phyloP scores from a whole-genome alignment of 2,888 invertebrate genomes.

The Leucania comma region DNA sequence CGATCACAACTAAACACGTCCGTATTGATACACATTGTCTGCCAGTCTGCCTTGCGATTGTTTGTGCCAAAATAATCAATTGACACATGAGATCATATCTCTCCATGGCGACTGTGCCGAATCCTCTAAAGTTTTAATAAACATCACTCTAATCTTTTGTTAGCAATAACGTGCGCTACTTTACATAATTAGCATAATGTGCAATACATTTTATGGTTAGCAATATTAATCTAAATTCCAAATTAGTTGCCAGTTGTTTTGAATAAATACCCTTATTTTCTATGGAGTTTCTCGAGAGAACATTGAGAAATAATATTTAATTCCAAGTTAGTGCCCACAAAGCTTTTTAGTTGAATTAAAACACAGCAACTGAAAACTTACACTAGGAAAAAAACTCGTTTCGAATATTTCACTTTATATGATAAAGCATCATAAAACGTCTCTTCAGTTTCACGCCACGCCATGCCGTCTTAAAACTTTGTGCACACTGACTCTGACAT shows the following conservation, averaged over 20 bases:
- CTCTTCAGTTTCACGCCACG: slow-evolving; percentile 63
- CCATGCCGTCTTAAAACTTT: slow-evolving; percentile 49
- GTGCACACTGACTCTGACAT: slow-evolving; percentile 38
- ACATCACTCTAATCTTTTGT: slow-evolving; percentile 1
- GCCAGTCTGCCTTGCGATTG: slow-evolving; percentile 32
- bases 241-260: neutral
- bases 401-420: slow-evolving; percentile 65
- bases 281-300: neutral
- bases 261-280: slow-evolving; percentile 1
- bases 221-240: neutral
- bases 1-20: slow-evolving; percentile 61
- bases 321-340: neutral
- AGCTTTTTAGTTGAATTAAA: slow-evolving; percentile 7
- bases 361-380: slow-evolving; percentile 44
- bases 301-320: neutral
- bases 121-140: slow-evolving; percentile 6
- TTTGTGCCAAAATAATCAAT: slow-evolving; percentile 47
- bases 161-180: slow-evolving; percentile 13
- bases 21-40: slow-evolving; percentile 24
- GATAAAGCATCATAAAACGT: slow-evolving; percentile 65
- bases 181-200: neutral
- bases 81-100: slow-evolving; percentile 25
- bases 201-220: slow-evolving; percentile 6
- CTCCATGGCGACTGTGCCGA: neutral
- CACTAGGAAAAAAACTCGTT: slow-evolving; percentile 65